phyloP scores from a whole-genome alignment of 2,797 vertebrate species.

The Xerus rutilus region DNA sequence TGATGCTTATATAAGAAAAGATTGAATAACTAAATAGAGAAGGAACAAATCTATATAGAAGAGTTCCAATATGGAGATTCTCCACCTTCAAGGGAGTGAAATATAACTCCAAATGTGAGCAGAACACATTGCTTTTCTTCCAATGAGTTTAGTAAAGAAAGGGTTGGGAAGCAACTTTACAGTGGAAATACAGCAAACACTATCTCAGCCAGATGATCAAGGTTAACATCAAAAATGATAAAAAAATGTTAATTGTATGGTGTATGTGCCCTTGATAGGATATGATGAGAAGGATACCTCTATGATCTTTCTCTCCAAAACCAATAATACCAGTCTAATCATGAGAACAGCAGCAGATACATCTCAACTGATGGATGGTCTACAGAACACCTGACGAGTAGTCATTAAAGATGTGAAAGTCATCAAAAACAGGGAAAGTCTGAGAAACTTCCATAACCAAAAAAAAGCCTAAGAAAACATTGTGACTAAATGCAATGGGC shows the following conservation, averaged over 20 bases:
- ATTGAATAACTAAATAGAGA: neutral
- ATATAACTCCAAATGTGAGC: neutral
- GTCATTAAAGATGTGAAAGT: neutral
- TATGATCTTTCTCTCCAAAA: neutral
- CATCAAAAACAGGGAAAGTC: neutral
- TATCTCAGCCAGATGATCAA: neutral
- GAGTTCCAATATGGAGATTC: neutral
- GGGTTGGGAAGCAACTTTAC: neutral
- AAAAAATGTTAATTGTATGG: neutral
- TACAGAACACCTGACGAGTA: neutral
- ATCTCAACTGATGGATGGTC: too few species aligned
- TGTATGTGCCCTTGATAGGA: neutral
- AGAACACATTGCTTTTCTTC: neutral
- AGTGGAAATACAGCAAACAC: neutral
- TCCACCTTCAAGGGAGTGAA: neutral
- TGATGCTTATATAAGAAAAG: neutral
- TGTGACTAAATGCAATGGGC: neutral
- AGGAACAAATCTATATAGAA: neutral
- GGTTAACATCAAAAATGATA: neutral
- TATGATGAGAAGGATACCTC: neutral
- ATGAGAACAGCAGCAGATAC: neutral
- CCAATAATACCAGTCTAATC: neutral
- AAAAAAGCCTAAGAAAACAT: neutral
- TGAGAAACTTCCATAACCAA: neutral
- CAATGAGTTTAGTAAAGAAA: neutral